Evolutionary conservation across 2,797 vertebrate species (phyloP).

Genomic region (Harpagifer antarcticus): DNA sequence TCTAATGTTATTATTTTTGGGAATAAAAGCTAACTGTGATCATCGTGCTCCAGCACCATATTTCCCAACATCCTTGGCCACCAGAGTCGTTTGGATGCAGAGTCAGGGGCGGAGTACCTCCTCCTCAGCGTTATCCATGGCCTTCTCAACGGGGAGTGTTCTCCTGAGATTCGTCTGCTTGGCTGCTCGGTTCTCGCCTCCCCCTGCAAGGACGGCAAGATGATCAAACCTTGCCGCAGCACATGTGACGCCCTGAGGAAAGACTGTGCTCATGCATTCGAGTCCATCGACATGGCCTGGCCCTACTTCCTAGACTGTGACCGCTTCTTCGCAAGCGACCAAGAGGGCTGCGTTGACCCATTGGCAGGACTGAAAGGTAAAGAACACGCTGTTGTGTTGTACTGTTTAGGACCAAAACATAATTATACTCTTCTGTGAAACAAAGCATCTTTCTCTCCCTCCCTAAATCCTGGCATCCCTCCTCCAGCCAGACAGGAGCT

Average conservation of each 20-base stretch:
- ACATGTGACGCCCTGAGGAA: conserved; percentile 89
- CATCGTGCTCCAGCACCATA: conserved; percentile 72
- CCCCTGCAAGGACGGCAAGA: conserved; percentile 83
- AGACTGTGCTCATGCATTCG: conserved; percentile 90
- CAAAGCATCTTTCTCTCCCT: not conserved
- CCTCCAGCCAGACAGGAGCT: conserved; percentile 82
- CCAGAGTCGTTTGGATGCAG: conserved; percentile 84
- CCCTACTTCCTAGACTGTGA: conserved; percentile 97
- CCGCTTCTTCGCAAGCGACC: conserved; percentile 89
- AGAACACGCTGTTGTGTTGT: conserved; percentile 1
- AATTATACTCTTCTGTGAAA: not conserved
- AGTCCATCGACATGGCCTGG: conserved; percentile 97
- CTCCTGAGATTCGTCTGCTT: conserved; percentile 92
- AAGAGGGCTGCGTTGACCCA: conserved; percentile 94
- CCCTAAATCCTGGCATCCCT: conserved; percentile 8
- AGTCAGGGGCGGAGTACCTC: conserved; percentile 93
- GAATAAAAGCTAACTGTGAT: not conserved
- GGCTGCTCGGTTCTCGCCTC: conserved; percentile 95
- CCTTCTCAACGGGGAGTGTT: conserved; percentile 94
- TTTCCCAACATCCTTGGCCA: conserved; percentile 94
- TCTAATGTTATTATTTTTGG: not conserved
- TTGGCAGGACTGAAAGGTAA: conserved; percentile 90
- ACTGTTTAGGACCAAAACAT: not conserved
- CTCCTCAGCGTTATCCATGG: conserved; percentile 93
- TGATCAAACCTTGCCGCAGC: conserved; percentile 90